These are phyloP conservation scores for Cenopis cana DNA, from an alignment of 2,888 invertebrate genomes.

Conservation along the genomic window DNA sequence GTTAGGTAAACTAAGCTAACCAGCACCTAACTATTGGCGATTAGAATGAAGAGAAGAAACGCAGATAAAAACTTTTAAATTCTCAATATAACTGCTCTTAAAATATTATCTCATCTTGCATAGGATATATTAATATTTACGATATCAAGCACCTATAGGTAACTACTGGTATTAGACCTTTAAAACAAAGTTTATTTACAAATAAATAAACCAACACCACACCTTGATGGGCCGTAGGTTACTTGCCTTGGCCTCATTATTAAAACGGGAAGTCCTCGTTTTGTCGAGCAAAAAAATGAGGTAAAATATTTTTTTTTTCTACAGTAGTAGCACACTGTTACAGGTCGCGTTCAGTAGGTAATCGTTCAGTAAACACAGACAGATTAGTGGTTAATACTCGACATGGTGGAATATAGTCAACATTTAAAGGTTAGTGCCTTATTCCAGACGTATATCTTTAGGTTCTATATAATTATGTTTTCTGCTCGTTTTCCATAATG, in stretches of 20 bases:
- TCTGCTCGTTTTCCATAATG: background rate
- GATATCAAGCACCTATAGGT: background rate
- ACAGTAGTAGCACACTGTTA: conserved; percentile 1
- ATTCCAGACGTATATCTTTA: background rate
- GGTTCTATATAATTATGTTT: too few species aligned
- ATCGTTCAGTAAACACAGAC: conserved; percentile 2
- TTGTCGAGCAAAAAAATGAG: conserved; percentile 6
- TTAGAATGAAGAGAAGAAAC: too few species aligned
- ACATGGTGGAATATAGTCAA: background rate
- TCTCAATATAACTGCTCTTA: background rate
- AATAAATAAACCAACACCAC: conserved; percentile 2
- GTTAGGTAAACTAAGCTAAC: too few species aligned
- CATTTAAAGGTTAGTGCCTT: background rate
- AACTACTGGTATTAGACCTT: conserved; percentile 12
- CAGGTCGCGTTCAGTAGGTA: conserved; percentile 3
- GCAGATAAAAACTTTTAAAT: background rate
- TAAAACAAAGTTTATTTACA: conserved; percentile 20
- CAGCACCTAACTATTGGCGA: too few species aligned
- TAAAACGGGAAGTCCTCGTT: conserved; percentile 6
- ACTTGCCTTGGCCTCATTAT: conserved; percentile 25
- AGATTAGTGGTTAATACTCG: background rate
- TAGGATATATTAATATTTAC: background rate
- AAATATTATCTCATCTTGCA: background rate
- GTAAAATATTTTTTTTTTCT: conserved; percentile 5
- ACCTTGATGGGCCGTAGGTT: background rate